Evolutionary conservation across 1,140 invertebrate species (phyloP).

Genomic region (Drosophila carrolli): DNA sequence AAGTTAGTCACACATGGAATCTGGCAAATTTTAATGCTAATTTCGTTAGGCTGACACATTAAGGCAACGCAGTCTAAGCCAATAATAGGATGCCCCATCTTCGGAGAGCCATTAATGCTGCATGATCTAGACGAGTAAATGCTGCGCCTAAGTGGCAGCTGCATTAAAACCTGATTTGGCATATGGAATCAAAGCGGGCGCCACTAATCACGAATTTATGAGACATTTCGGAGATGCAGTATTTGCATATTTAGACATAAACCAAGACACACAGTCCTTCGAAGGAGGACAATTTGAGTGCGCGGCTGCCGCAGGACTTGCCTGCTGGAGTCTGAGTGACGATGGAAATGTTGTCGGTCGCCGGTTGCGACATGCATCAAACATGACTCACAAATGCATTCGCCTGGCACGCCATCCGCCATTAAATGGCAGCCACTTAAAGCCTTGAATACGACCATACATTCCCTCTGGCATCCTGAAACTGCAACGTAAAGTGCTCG

Average conservation of each 20-base stretch:
- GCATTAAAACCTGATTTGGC: conserved; percentile 52
- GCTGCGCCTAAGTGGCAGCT: conserved; percentile 48
- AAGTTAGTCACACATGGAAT: conserved; percentile 67
- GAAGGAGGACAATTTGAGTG: conserved; percentile 55
- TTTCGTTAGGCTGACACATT: conserved; percentile 73
- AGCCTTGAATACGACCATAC: conserved; percentile 11
- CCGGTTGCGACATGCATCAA: conserved; percentile 57
- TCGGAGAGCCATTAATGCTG: conserved; percentile 44
- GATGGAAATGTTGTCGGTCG: conserved; percentile 16
- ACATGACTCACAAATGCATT: conserved; percentile 53
- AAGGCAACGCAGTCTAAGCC: conserved; percentile 61
- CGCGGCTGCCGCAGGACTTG: conserved; percentile 49
- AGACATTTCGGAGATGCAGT: conserved; percentile 42
- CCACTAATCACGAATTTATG: conserved; percentile 60
- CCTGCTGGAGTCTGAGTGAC: conserved; percentile 15
- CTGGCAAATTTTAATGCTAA: conserved; percentile 77
- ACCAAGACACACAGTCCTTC: conserved; percentile 9
- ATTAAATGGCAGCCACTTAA: conserved; percentile 53
- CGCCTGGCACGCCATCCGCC: conserved; percentile 21
- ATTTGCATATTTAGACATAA: conserved; percentile 64
- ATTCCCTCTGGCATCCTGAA: too few species aligned
- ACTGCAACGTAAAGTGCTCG: background rate
- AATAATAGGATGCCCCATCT: conserved; percentile 41
- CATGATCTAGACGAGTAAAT: conserved; percentile 52
- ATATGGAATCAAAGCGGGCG: conserved; percentile 49